Conservation (phyloP, 2,797 vertebrate genomes). For the Diceros bicornis region DNA sequence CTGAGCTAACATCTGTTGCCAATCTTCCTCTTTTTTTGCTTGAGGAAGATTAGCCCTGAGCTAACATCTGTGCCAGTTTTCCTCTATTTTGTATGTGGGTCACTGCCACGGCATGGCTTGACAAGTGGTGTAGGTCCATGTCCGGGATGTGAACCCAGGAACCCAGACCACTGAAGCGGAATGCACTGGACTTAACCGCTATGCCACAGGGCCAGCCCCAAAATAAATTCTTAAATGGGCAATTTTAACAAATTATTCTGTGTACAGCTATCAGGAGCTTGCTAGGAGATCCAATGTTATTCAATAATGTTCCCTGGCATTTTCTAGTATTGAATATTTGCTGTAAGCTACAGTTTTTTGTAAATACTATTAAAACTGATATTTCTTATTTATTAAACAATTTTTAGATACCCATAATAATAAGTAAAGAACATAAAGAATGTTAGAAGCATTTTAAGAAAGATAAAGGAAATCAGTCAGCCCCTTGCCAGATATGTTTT, state of each 20-base stretch:
- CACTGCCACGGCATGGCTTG: too few species aligned
- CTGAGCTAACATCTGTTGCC: too few species aligned
- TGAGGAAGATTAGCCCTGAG: too few species aligned
- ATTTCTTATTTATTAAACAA: background rate
- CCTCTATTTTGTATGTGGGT: too few species aligned
- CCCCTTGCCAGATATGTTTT: background rate
- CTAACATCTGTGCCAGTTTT: too few species aligned
- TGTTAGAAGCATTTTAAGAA: slow-evolving; percentile 19
- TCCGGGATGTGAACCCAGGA: too few species aligned
- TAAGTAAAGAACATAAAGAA: background rate
- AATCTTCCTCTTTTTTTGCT: too few species aligned
- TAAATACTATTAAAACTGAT: background rate
- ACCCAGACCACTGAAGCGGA: too few species aligned
- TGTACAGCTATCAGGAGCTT: background rate
- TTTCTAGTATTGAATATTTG: background rate
- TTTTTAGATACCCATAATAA: background rate
- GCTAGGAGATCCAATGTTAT: background rate
- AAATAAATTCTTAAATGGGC: background rate
- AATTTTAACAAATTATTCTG: slow-evolving; percentile 14
- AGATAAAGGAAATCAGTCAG: background rate
- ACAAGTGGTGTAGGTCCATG: too few species aligned
- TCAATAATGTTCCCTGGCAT: background rate
- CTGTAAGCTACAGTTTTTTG: background rate
- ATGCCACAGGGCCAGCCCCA: background rate
- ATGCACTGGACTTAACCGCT: too few species aligned